Conservation (phyloP, 2,797 vertebrate genomes). For the Sebastolobus altivelis region DNA sequence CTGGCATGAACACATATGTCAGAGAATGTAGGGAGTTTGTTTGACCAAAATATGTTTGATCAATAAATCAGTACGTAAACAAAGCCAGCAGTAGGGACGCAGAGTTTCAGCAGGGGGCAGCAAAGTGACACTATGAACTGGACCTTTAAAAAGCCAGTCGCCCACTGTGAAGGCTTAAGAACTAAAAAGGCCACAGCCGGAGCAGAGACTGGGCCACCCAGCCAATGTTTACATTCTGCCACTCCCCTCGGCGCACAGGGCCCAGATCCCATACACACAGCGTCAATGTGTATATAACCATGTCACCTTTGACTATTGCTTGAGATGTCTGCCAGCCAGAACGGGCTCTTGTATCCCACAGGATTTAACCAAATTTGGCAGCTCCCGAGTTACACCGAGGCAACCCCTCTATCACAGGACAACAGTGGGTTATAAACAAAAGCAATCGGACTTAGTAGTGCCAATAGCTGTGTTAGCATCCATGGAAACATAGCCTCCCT, state of each 20-base stretch:
- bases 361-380: slow-evolving; percentile 70
- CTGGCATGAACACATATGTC: too few relatives aligned
- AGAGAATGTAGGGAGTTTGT: too few relatives aligned
- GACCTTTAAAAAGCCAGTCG: slow-evolving; percentile 13
- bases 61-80: neutral
- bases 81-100: neutral
- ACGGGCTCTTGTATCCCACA: slow-evolving; percentile 50
- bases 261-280: slow-evolving; percentile 63
- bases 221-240: slow-evolving; percentile 73
- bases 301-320: slow-evolving; percentile 70
- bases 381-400: slow-evolving; percentile 41
- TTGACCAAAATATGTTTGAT: neutral
- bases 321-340: slow-evolving; percentile 59
- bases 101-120: slow-evolving; percentile 21
- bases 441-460: slow-evolving; percentile 24
- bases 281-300: slow-evolving; percentile 72
- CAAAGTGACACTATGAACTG: slow-evolving; percentile 3
- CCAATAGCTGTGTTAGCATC: slow-evolving; percentile 38
- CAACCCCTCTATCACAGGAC: slow-evolving; percentile 39
- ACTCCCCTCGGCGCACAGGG: slow-evolving; percentile 48
- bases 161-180: slow-evolving; percentile 26
- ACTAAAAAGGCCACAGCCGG: slow-evolving; percentile 63
- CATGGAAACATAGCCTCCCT: slow-evolving; percentile 35
- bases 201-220: slow-evolving; percentile 71
- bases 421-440: slow-evolving; percentile 57